Conservation (phyloP, 35 echinoderm and acorn worm species). For the Strongylocentrotus purpuratus region DNA sequence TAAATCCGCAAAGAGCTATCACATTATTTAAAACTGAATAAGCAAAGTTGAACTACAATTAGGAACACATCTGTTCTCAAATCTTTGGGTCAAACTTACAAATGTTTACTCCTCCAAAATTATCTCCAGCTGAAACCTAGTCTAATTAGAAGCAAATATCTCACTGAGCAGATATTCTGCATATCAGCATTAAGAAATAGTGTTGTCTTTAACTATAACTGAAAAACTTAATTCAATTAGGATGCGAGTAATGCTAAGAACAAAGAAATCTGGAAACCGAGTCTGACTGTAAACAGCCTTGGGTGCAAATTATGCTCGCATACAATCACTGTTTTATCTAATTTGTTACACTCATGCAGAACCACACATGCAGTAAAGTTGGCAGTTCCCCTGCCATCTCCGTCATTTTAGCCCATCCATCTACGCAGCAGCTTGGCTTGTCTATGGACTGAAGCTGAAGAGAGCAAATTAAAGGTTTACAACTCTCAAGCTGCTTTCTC, state of each 20-base stretch:
- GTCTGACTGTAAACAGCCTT: not conserved
- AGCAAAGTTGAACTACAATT: too few relatives aligned
- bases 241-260: not conserved
- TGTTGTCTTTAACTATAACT: not conserved
- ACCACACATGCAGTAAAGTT: not conserved
- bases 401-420: not conserved
- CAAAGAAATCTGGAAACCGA: not conserved
- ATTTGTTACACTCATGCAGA: not conserved
- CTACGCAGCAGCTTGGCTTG: not conserved
- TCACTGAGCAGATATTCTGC: not conserved
- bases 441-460: not conserved
- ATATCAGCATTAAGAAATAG: not conserved
- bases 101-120: too few relatives aligned
- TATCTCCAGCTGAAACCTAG: too few relatives aligned
- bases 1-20: too few relatives aligned
- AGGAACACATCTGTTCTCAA: not conserved
- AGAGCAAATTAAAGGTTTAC: not conserved
- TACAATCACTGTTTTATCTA: conserved; percentile 1
- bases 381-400: too few relatives aligned
- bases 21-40: too few relatives aligned
- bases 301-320: not conserved
- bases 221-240: not conserved
- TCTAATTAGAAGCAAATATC: not conserved
- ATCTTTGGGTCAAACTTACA: not conserved
- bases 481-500: not conserved